phyloP scores from a whole-genome alignment of 2,888 invertebrate genomes.

The Rhagium mordax region DNA sequence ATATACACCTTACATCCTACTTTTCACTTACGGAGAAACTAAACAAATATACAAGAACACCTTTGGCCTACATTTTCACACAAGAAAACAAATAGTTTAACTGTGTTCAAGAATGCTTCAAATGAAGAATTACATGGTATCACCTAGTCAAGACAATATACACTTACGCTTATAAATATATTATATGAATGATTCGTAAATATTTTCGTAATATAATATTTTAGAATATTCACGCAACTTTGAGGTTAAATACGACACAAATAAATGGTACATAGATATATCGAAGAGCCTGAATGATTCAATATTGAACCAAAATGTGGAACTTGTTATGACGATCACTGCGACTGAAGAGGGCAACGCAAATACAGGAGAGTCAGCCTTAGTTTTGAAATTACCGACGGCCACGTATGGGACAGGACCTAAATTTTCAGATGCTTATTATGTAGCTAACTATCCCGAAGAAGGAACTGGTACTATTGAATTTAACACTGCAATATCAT shows the following conservation, averaged over 20 bases:
- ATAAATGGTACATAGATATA: slow-evolving; percentile 6
- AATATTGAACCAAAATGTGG: neutral
- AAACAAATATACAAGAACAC: too few species aligned
- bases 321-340: slow-evolving; percentile 23
- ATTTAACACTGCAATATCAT: slow-evolving; percentile 48
- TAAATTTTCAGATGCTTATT: slow-evolving; percentile 45
- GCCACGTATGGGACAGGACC: slow-evolving; percentile 24
- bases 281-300: neutral
- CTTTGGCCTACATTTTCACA: too few species aligned
- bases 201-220: too few species aligned
- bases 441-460: slow-evolving; percentile 46
- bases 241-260: neutral
- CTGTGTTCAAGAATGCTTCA: too few species aligned
- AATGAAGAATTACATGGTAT: too few species aligned
- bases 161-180: too few species aligned
- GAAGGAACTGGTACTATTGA: slow-evolving; percentile 34
- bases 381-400: slow-evolving; percentile 40
- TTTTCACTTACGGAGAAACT: too few species aligned
- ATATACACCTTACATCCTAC: neutral
- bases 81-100: too few species aligned
- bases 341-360: slow-evolving; percentile 8
- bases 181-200: too few species aligned
- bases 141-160: too few species aligned
- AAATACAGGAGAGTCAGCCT: slow-evolving; percentile 24
- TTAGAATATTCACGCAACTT: slow-evolving; percentile 9